phyloP scores from a whole-genome alignment of 2,797 vertebrate genomes.

The Enteromius thamalakanensis region DNA sequence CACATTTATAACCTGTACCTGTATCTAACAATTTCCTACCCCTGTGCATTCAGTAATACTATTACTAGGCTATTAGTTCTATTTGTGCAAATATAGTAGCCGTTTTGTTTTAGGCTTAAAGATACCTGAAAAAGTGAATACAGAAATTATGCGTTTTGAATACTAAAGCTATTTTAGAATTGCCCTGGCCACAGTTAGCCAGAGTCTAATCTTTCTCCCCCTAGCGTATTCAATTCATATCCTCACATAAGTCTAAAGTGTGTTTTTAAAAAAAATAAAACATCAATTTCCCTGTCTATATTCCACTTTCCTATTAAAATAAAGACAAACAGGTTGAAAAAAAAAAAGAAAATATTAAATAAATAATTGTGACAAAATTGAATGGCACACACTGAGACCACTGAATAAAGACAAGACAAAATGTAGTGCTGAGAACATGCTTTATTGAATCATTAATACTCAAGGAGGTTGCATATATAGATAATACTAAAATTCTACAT shows the following conservation, averaged over 20 bases:
- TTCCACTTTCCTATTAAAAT: background rate
- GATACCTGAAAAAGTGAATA: background rate
- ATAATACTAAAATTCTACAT: slow-evolving; percentile 83
- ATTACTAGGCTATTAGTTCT: background rate
- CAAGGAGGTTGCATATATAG: slow-evolving; percentile 89
- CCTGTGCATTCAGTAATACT: background rate
- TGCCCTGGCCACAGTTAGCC: background rate
- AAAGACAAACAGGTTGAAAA: background rate
- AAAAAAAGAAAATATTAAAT: background rate
- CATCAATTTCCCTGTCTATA: background rate
- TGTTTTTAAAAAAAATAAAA: background rate
- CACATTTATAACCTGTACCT: too few species aligned
- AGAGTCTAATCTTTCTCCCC: background rate
- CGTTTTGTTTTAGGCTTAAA: background rate
- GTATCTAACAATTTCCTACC: too few species aligned
- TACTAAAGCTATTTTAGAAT: background rate
- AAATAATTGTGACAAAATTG: background rate
- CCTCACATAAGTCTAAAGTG: background rate
- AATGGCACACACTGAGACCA: background rate
- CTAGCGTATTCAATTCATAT: background rate
- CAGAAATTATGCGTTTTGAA: background rate
- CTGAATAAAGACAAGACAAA: slow-evolving; percentile 23
- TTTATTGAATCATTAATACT: slow-evolving; percentile 95
- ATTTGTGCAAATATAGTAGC: background rate
- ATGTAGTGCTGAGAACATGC: slow-evolving; percentile 95